phyloP scores from a whole-genome alignment of 2,113 vertebrate genomes.

The Lucifuga dentata region DNA sequence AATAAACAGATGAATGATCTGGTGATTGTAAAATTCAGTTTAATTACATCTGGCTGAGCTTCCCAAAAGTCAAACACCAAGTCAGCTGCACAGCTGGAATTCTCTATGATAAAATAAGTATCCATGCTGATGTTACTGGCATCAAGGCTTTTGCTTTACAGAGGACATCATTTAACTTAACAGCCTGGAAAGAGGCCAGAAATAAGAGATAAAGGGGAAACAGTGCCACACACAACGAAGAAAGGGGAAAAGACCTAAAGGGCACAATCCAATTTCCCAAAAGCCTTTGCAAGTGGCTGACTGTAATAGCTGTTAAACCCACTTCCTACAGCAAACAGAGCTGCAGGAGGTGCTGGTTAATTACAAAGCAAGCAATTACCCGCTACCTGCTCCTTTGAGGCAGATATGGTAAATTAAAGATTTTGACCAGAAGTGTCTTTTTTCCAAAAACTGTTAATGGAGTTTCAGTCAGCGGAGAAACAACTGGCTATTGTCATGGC shows the following conservation, averaged over 20 bases:
- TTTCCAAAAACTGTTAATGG: too few relatives aligned
- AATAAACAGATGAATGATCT: conserved; percentile 13
- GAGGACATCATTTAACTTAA: conserved; percentile 35
- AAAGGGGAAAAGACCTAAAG: conserved; percentile 22
- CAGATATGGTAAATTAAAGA: background rate
- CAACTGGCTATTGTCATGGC: too few relatives aligned
- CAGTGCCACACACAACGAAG: conserved; percentile 55
- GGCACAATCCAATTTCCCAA: conserved; percentile 31
- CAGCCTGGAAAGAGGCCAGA: conserved; percentile 16
- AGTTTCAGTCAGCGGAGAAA: too few relatives aligned
- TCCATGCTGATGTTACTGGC: conserved; percentile 18
- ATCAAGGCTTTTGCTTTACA: conserved; percentile 10
- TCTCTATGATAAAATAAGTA: conserved; percentile 21
- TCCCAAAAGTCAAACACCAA: conserved; percentile 20
- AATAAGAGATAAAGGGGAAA: conserved; percentile 34
- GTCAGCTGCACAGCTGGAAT: conserved; percentile 20
- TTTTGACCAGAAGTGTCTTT: background rate
- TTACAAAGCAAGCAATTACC: conserved; percentile 37
- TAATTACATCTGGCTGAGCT: background rate
- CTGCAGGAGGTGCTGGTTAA: conserved; percentile 39
- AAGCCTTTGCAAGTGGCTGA: conserved; percentile 45
- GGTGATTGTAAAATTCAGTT: conserved; percentile 12
- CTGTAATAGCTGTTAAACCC: conserved; percentile 45
- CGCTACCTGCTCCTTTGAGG: background rate
- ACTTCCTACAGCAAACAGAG: conserved; percentile 37